Evolutionary conservation across 23 tunicate genomes (phyloP).

Genomic region (Diplosoma virens): DNA sequence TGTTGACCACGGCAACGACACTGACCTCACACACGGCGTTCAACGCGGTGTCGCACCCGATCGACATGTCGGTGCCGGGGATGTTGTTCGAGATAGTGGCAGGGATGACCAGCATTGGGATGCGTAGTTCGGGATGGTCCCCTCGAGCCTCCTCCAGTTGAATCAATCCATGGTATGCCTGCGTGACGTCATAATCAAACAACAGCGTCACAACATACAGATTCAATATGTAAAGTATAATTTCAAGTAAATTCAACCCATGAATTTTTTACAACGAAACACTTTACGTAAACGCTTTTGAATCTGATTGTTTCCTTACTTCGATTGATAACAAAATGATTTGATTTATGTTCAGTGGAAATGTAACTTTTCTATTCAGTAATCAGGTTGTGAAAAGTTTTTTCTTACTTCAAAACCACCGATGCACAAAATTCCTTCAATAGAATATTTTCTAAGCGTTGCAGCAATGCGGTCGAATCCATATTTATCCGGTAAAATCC

Average conservation of each 20-base stretch:
- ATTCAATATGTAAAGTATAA: too few relatives aligned
- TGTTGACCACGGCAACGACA: not conserved
- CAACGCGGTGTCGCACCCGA: slow-evolving; percentile 82
- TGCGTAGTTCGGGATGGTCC: slow-evolving; percentile 25
- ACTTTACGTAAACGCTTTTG: too few relatives aligned
- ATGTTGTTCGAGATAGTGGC: slow-evolving; percentile 95
- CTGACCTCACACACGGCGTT: slow-evolving; percentile 80
- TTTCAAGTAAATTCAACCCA: too few relatives aligned
- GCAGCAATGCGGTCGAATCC: slow-evolving; percentile 52
- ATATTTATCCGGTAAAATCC: slow-evolving; percentile 48
- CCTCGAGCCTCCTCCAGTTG: slow-evolving; percentile 45
- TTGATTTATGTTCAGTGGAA: too few relatives aligned
- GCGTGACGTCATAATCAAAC: too few relatives aligned
- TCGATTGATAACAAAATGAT: too few relatives aligned
- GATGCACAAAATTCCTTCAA: slow-evolving; percentile 76
- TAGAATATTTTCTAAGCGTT: slow-evolving; percentile 28
- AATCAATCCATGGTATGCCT: slow-evolving; percentile 64
- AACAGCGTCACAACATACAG: too few relatives aligned
- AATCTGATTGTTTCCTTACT: too few relatives aligned
- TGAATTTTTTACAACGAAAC: too few relatives aligned
- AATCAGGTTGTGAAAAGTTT: too few relatives aligned
- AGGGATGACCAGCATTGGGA: slow-evolving; percentile 71
- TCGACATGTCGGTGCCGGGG: slow-evolving; percentile 85
- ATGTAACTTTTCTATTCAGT: too few relatives aligned
- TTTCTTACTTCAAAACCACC: slow-evolving; percentile 96